phyloP scores from a whole-genome alignment of 1,140 invertebrate genomes.

The Coptotermes formosanus region DNA sequence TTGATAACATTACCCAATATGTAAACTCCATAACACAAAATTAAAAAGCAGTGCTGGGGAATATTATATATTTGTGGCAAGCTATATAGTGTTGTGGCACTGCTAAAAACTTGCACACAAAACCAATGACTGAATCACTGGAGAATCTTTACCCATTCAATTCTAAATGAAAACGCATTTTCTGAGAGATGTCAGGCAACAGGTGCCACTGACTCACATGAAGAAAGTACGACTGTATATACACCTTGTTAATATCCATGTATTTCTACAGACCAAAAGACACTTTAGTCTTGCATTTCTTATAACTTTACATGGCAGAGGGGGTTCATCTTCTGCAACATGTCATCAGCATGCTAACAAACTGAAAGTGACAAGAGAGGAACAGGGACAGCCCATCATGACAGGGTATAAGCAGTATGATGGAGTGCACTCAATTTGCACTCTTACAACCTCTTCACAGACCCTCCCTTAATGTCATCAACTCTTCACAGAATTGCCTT shows the following conservation, averaged over 20 bases:
- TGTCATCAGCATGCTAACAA: neutral
- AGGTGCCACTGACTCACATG: neutral
- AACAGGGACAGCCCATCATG: neutral
- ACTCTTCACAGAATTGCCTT: neutral
- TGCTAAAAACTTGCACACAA: too few species aligned
- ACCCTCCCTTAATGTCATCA: neutral
- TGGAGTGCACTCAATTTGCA: neutral
- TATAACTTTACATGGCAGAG: neutral
- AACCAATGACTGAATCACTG: too few species aligned
- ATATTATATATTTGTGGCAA: too few species aligned
- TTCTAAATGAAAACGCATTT: too few species aligned
- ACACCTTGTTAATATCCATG: neutral
- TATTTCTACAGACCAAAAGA: neutral
- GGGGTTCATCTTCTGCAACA: neutral
- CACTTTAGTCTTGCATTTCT: neutral
- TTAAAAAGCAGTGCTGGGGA: too few species aligned
- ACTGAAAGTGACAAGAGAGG: neutral
- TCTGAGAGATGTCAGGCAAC: neutral
- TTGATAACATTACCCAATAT: too few species aligned
- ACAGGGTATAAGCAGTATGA: neutral
- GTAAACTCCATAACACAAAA: too few species aligned
- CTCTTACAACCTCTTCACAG: neutral
- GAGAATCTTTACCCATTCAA: too few species aligned
- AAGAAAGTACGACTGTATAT: neutral
- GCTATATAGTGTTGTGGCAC: too few species aligned